Evolutionary conservation across 2,888 invertebrate species (phyloP), one percentile per base, ranked within the genome.

Genomic region (Pseudococcus viburni): DNA sequence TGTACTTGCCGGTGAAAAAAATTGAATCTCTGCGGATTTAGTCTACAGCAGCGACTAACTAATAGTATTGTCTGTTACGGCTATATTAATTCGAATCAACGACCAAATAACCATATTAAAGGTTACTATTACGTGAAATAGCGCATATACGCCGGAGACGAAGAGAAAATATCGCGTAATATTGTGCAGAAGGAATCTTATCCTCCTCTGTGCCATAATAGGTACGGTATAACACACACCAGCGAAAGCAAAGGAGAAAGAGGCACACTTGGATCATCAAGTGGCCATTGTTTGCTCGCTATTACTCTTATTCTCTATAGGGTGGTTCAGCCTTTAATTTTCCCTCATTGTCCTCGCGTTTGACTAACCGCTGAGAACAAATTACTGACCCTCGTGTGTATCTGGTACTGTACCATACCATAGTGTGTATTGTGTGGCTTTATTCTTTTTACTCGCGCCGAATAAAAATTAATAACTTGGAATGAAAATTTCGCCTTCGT

Each of bases 241-340:
- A 46, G 26, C 46, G 9, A 46, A 55, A 59, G 59, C 59, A 59
- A 59, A 59, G 17, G 51, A 64, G 68, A 73, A 17, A 26, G 68
- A 73, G 3, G 26, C 26, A 73, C 68, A 86, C 68, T 87, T 33
- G 26, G 87, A 87, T 87, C 87, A 87, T 87, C 87, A 87, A 87
- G 87, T 87, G 80, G 87, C 87, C 83, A 87, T 87, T 87, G 87
- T 87, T 87, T 87, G 87, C 73, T 87, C 80, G 87, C 87, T 87
- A 87, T 87, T 87, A 87, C 80, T 22, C 51, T 77, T 87, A 80
- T 77, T 87, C 87, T 87, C 80, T 80, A 77, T 46, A 83, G 87
- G 87, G 87, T 87, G 87, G 87, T 80, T 80, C 87, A 46, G 87
- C 87, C 87, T 87, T 87, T 87, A 87, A 87, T 87, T 87, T 87